These are phyloP conservation scores for Odontomachus brunneus DNA, from an alignment of 1,140 invertebrate genomes.

Conservation along the genomic window DNA sequence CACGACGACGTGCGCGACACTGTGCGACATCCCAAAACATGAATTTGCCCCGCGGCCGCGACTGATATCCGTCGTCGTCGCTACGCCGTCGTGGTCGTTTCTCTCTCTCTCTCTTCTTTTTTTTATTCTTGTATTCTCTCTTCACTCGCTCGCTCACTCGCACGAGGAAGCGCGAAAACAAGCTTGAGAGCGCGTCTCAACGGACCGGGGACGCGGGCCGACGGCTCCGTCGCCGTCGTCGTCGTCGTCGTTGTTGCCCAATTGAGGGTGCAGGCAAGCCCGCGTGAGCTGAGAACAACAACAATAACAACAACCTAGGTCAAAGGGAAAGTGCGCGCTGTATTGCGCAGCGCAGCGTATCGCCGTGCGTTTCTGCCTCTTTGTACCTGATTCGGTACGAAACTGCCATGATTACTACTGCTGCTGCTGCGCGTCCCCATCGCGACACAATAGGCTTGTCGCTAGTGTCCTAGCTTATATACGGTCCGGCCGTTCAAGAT, in stretches of 20 bases:
- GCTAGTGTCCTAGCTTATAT: slow-evolving; percentile 46
- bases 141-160: not conserved
- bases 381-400: slow-evolving; percentile 59
- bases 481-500: slow-evolving; percentile 71
- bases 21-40: slow-evolving; percentile 74
- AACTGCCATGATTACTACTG: slow-evolving; percentile 80
- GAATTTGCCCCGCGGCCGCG: slow-evolving; percentile 51
- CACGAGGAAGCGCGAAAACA: slow-evolving; percentile 3
- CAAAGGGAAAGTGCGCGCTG: slow-evolving; percentile 14
- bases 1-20: slow-evolving; percentile 75
- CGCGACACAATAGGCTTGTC: slow-evolving; percentile 75
- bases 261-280: not conserved
- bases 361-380: slow-evolving; percentile 21
- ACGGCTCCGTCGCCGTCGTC: slow-evolving; percentile 28
- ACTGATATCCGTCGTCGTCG: slow-evolving; percentile 12
- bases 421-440: slow-evolving; percentile 77
- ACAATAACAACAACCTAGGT: too few relatives aligned
- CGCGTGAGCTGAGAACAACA: too few relatives aligned
- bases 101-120: too few relatives aligned
- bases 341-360: not conserved
- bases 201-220: slow-evolving; percentile 29
- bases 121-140: not conserved
- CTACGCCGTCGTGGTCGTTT: not conserved
- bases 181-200: not conserved
- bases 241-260: not conserved